These are phyloP conservation scores for Anomalospiza imberbis DNA, from an alignment of 2,797 vertebrate genomes.

Conservation along the genomic window DNA sequence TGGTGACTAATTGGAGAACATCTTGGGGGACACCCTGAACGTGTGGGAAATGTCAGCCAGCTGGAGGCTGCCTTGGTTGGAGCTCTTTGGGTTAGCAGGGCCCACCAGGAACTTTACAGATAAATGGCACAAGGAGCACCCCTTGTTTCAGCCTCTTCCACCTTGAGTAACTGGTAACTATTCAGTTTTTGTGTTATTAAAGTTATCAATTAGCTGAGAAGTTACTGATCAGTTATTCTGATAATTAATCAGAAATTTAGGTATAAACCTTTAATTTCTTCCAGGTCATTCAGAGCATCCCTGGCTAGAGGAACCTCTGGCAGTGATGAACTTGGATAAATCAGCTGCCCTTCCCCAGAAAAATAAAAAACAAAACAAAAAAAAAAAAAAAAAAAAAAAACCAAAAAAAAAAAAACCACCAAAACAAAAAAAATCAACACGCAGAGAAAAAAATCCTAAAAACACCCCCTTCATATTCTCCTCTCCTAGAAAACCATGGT, in stretches of 20 bases:
- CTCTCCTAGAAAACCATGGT: neutral
- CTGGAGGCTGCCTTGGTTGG: conserved; percentile 37
- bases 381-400: neutral
- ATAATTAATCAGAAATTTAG: neutral
- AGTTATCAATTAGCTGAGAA: neutral
- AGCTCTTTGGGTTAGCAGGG: neutral
- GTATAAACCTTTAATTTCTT: neutral
- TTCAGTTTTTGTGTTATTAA: neutral
- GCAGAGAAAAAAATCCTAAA: neutral
- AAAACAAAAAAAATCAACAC: neutral
- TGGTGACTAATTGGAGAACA: conserved; percentile 61
- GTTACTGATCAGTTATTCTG: neutral
- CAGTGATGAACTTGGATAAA: neutral
- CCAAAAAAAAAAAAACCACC: neutral
- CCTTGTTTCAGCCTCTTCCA: neutral
- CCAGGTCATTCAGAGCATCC: neutral
- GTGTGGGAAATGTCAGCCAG: conserved; percentile 67
- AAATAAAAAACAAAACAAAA: neutral
- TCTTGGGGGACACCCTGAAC: conserved; percentile 50
- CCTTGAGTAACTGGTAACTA: neutral
- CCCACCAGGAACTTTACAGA: neutral
- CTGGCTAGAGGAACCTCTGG: neutral
- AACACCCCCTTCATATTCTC: fast-evolving
- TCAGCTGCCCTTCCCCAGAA: neutral
- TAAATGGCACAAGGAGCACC: neutral